phyloP scores from a whole-genome alignment of 2,888 invertebrate genomes.

The Sylvicola cinctus region DNA sequence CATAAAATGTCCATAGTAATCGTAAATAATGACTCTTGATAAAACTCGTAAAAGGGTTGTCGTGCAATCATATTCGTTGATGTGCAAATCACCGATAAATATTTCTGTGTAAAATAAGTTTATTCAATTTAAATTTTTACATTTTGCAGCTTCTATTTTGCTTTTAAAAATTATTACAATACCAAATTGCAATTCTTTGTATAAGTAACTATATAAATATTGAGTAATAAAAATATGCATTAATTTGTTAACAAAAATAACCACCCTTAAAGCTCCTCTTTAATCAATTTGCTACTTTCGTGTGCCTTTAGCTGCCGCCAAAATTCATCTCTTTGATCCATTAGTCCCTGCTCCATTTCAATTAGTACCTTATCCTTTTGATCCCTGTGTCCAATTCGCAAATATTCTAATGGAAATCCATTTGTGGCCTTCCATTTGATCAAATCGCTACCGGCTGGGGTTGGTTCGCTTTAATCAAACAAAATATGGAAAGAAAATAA shows the following conservation, averaged over 20 bases:
- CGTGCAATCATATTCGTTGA: no score
- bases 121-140: no score
- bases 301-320: constrained; percentile 38
- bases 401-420: constrained; percentile 18
- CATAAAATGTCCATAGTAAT: no score
- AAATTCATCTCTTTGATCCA: constrained; percentile 36
- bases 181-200: no score
- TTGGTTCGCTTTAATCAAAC: constrained; percentile 38
- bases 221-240: no score
- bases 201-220: no score
- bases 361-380: constrained; percentile 28
- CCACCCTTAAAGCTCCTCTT: constrained; percentile 27
- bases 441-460: constrained; percentile 26
- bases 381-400: constrained; percentile 30
- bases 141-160: no score
- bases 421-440: constrained; percentile 34
- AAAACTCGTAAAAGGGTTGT: no score
- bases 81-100: no score
- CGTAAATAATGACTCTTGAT: no score
- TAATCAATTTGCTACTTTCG: constrained; percentile 14
- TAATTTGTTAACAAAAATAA: not conserved
- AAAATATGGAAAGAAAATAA: constrained; percentile 5
- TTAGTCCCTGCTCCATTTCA: constrained; percentile 29
- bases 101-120: no score
- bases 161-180: no score